Evolutionary conservation across 2,113 vertebrate genomes (phyloP).

Genomic region (Oryzias javanicus): DNA sequence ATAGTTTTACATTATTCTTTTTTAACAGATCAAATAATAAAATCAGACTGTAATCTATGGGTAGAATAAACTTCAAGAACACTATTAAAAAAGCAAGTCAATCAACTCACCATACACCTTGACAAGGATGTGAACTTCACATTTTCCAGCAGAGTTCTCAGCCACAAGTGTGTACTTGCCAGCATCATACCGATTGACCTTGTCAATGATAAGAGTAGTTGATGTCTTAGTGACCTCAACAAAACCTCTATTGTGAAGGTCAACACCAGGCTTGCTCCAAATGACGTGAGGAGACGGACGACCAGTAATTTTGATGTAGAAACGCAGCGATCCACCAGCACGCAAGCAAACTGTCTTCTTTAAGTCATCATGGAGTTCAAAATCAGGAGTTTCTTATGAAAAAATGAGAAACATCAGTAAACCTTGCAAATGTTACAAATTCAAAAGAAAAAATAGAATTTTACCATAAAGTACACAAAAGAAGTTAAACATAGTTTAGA

Average conservation of each 20-base stretch:
- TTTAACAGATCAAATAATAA: no score
- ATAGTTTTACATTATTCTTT: neutral
- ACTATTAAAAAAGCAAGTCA: neutral
- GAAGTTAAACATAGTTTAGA: no score
- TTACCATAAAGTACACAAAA: no score
- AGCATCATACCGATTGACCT: slow-evolving; percentile 95
- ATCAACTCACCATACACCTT: slow-evolving; percentile 90
- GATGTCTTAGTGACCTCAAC: slow-evolving; percentile 89
- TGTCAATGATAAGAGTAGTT: slow-evolving; percentile 90
- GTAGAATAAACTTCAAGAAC: neutral
- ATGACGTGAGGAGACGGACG: slow-evolving; percentile 87
- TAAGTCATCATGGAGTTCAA: slow-evolving; percentile 93
- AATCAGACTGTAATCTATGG: no score
- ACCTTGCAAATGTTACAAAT: no score
- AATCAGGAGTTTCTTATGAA: slow-evolving; percentile 89
- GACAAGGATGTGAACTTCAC: slow-evolving; percentile 90
- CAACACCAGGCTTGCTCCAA: slow-evolving; percentile 90
- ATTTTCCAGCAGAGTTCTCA: slow-evolving; percentile 95
- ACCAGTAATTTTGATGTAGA: slow-evolving; percentile 88
- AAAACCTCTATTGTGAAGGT: slow-evolving; percentile 88
- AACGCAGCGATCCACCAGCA: slow-evolving; percentile 87
- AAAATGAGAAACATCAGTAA: neutral
- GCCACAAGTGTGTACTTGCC: slow-evolving; percentile 93
- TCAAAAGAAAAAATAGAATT: neutral
- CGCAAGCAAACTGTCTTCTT: slow-evolving; percentile 93